These are phyloP conservation scores for Oppia nitens DNA, from an alignment of 1,140 invertebrate species.

Conservation along the genomic window DNA sequence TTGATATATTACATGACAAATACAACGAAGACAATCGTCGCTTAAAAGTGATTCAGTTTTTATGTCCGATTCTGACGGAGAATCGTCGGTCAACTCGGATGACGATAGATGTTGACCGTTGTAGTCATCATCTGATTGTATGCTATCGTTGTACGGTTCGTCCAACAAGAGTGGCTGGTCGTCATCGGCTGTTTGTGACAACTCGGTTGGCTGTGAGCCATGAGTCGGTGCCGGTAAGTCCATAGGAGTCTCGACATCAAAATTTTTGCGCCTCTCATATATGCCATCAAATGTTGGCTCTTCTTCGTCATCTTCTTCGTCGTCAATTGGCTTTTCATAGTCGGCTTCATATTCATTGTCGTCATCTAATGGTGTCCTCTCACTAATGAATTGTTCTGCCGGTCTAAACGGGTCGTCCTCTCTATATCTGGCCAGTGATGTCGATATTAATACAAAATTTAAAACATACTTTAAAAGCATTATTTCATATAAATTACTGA, in stretches of 20 bases:
- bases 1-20: constrained; percentile 3
- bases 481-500: too few species aligned
- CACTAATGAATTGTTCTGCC: too few species aligned
- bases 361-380: too few species aligned
- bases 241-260: background rate
- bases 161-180: background rate
- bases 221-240: background rate
- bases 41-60: background rate
- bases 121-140: background rate
- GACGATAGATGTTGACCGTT: background rate
- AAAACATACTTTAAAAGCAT: too few species aligned
- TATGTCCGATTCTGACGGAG: background rate
- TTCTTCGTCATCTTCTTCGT: background rate
- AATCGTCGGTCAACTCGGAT: background rate
- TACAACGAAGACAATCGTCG: constrained; percentile 4
- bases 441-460: too few species aligned
- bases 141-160: background rate
- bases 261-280: background rate
- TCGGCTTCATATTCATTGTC: too few species aligned
- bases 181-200: background rate
- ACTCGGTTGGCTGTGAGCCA: background rate
- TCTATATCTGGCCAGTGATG: too few species aligned
- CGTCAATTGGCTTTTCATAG: too few species aligned
- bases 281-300: background rate
- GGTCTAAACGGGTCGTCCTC: too few species aligned